phyloP scores from a whole-genome alignment of 2,888 invertebrate genomes.

The Agrochola lota region DNA sequence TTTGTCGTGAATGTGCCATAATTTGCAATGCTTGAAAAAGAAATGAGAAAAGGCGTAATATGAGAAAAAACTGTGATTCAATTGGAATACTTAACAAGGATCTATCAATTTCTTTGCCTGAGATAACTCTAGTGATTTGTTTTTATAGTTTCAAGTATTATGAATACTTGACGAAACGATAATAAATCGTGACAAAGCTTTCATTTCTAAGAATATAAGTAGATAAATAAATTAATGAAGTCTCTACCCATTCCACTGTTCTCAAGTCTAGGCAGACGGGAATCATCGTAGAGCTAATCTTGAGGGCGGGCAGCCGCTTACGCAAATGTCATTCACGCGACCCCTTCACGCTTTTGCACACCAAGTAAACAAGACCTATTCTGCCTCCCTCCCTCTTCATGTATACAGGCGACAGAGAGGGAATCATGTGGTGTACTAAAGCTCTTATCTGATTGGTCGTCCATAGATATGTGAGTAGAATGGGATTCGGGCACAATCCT shows the following conservation, averaged over 20 bases:
- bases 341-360: constrained; percentile 77
- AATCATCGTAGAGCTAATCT: constrained; percentile 82
- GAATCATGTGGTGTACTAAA: constrained; percentile 44
- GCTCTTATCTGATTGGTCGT: constrained; percentile 69
- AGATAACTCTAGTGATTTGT: not conserved
- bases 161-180: not conserved
- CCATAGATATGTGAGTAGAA: constrained; percentile 78
- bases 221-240: not conserved
- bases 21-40: not conserved
- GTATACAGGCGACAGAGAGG: constrained; percentile 62
- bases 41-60: not conserved
- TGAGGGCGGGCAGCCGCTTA: constrained; percentile 83
- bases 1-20: too few species aligned
- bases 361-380: constrained; percentile 71
- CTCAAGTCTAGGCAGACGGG: constrained; percentile 70
- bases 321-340: constrained; percentile 86
- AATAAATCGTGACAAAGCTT: not conserved
- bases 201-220: too few species aligned
- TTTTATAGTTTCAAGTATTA: not conserved
- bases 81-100: not conserved
- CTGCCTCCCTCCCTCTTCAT: constrained; percentile 48
- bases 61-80: not conserved
- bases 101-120: not conserved
- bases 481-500: constrained; percentile 79
- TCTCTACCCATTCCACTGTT: constrained; percentile 62